A percentile compares a stretch with the other conserved stretches of the same genome.
Conservation (phyloP, 2,797 vertebrate genomes). For the Apodemus agrarius region DNA sequence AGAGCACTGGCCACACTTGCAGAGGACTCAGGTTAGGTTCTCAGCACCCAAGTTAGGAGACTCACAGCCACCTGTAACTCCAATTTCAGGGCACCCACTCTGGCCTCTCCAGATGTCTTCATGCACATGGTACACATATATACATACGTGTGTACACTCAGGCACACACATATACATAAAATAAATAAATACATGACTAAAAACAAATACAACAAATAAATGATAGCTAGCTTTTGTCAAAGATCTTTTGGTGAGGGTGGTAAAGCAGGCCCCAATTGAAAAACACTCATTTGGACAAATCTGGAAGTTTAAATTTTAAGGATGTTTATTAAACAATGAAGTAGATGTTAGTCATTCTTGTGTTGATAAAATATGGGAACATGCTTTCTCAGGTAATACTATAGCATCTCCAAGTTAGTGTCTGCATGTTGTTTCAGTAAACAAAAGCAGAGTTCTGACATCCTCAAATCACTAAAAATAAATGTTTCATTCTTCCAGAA, state of each 20-base stretch:
- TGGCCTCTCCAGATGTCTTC: background rate
- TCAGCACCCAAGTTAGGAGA: background rate
- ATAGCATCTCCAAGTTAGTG: background rate
- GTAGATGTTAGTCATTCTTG: background rate
- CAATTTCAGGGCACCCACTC: background rate
- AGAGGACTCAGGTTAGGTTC: background rate
- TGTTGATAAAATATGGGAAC: conserved; percentile 12
- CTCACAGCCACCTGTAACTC: background rate
- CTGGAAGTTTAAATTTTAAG: conserved; percentile 17
- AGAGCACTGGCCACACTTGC: too few relatives aligned
- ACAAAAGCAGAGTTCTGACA: background rate
- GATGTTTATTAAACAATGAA: background rate
- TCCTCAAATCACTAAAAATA: conserved; percentile 11
- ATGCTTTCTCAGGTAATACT: background rate
- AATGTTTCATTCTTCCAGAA: background rate
- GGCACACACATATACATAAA: background rate
- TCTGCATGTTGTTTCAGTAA: background rate
- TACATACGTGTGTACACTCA: background rate
- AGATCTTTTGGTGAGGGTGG: background rate
- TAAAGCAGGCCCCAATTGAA: background rate
- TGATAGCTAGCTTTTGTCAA: background rate
- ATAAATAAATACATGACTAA: background rate
- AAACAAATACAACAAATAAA: background rate
- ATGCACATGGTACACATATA: background rate
- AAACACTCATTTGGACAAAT: background rate